Conservation (phyloP, 2,888 invertebrate species). For the Abrostola triplasia region DNA sequence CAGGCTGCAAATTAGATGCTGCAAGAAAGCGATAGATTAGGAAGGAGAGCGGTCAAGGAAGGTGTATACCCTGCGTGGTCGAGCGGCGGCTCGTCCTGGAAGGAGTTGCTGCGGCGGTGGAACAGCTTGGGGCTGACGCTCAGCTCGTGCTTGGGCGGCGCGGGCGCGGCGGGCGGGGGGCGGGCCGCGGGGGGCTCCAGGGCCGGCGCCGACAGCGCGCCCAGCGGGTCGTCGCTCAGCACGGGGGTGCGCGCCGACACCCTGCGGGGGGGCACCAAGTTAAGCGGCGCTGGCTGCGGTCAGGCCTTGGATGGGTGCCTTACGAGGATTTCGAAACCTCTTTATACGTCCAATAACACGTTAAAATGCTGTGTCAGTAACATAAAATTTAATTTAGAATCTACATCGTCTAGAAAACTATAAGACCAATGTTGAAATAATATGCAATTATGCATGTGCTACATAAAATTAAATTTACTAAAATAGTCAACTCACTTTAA, state of each 20-base stretch:
- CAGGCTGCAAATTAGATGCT: too few species aligned
- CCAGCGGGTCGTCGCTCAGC: slow-evolving; percentile 96
- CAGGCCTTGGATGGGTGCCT: not conserved
- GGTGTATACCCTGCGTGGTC: slow-evolving; percentile 79
- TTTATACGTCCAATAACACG: too few species aligned
- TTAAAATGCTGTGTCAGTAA: too few species aligned
- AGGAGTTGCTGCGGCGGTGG: slow-evolving; percentile 84
- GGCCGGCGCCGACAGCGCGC: slow-evolving; percentile 89
- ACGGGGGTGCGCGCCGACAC: slow-evolving; percentile 94
- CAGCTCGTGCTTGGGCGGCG: slow-evolving; percentile 80
- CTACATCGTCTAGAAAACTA: too few species aligned
- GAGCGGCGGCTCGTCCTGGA: slow-evolving; percentile 87
- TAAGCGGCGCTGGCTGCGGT: not conserved
- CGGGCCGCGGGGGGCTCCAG: slow-evolving; percentile 46
- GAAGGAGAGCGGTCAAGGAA: slow-evolving; percentile 64
- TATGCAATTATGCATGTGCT: too few species aligned
- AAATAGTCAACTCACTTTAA: slow-evolving; percentile 78
- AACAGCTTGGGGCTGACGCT: slow-evolving; percentile 92
- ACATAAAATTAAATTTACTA: not conserved
- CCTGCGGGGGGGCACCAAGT: slow-evolving; percentile 68
- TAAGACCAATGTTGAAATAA: too few species aligned
- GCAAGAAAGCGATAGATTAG: too few species aligned
- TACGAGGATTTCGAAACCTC: too few species aligned
- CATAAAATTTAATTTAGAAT: too few species aligned
- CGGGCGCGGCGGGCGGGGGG: slow-evolving; percentile 58